Evolutionary conservation across 2,888 invertebrate genomes (phyloP).

Genomic region (Plebejus anna): DNA sequence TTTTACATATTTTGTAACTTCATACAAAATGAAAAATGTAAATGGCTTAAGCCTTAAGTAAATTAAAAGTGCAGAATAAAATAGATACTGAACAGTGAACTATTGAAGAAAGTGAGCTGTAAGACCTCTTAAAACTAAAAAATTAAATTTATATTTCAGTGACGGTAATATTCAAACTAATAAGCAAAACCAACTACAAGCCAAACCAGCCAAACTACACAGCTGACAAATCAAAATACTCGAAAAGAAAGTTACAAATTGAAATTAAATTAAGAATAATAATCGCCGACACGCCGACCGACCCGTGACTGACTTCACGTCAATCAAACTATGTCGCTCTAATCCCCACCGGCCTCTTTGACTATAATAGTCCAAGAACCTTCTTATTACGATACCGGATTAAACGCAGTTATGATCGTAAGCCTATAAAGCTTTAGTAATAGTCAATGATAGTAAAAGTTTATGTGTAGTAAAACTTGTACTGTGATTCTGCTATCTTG

Average conservation of each 20-base stretch:
- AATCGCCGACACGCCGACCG: slow-evolving; percentile 20
- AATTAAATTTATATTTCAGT: no score
- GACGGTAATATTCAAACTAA: no score
- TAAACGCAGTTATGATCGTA: slow-evolving; percentile 66
- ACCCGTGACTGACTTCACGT: slow-evolving; percentile 29
- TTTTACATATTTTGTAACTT: no score
- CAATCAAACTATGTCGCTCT: slow-evolving; percentile 30
- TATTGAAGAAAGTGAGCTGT: no score
- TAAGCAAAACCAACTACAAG: background rate
- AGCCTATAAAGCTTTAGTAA: slow-evolving; percentile 45
- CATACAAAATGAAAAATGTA: no score
- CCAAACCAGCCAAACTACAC: background rate
- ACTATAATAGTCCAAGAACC: slow-evolving; percentile 62
- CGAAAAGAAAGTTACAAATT: background rate
- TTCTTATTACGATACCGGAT: slow-evolving; percentile 66
- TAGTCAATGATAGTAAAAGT: background rate
- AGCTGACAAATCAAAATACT: background rate
- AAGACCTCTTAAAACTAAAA: no score
- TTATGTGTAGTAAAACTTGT: background rate
- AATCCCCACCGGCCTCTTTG: slow-evolving; percentile 55
- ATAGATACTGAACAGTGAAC: no score
- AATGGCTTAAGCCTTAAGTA: no score
- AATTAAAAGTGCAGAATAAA: no score
- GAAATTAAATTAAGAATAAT: slow-evolving; percentile 13
- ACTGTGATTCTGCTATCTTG: background rate